A percentile compares a stretch with the other conserved stretches of the same genome.
Conservation (phyloP, 37 sponge, comb jelly and placozoan species). For the Amphimedon queenslandica region DNA sequence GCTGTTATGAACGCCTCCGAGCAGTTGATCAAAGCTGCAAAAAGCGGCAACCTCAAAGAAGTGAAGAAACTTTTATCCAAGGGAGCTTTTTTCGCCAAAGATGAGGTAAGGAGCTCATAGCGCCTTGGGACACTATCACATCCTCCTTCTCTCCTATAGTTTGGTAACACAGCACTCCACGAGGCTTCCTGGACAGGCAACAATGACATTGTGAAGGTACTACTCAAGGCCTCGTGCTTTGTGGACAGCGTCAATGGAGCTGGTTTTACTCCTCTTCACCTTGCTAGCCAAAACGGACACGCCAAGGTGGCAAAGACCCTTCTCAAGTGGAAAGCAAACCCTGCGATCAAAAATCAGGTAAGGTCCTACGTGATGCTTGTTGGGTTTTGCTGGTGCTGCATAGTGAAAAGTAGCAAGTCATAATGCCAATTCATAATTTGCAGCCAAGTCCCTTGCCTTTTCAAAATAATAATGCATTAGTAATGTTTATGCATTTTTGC, state of each 20-base stretch:
- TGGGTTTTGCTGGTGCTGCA: not conserved
- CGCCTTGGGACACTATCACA: not conserved
- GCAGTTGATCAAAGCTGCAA: constrained; percentile 54
- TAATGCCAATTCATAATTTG: not conserved
- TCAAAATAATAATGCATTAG: not conserved
- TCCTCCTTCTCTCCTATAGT: constrained; percentile 14
- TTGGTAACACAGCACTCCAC: constrained; percentile 76
- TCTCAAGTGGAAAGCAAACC: constrained; percentile 69
- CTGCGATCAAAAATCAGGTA: constrained; percentile 49
- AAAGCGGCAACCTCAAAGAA: constrained; percentile 55
- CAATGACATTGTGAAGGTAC: constrained; percentile 62
- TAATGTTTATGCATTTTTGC: too few species aligned
- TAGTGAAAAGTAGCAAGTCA: too few species aligned
- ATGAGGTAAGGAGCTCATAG: constrained; percentile 42
- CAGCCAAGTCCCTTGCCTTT: not conserved
- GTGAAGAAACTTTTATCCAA: constrained; percentile 47
- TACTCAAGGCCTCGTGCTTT: constrained; percentile 60
- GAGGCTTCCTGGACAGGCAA: constrained; percentile 77
- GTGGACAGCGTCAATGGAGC: constrained; percentile 64
- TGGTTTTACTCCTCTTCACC: constrained; percentile 64
- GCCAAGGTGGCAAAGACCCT: constrained; percentile 63
- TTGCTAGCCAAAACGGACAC: constrained; percentile 73
- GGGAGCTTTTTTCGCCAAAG: constrained; percentile 63
- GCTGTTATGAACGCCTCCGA: constrained; percentile 66
- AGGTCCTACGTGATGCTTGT: not conserved